A percentile compares a stretch with the other conserved stretches of the same genome.
Conservation (phyloP, 2,113 vertebrate genomes). For the Gymnorhina tibicen region DNA sequence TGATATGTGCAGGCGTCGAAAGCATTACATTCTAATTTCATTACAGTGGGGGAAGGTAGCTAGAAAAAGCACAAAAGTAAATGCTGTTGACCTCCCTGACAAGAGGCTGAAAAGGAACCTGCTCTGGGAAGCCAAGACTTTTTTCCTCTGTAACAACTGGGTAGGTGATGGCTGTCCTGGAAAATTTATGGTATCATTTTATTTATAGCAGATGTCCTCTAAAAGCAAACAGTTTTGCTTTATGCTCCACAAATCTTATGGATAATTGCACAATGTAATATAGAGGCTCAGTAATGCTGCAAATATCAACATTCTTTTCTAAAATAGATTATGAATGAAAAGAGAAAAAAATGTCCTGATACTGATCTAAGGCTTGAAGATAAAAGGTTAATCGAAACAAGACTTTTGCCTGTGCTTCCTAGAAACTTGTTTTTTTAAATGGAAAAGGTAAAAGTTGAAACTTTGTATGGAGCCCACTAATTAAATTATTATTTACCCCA, state of each 20-base stretch:
- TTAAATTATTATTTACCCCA: slow-evolving; percentile 60
- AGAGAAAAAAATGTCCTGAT: slow-evolving; percentile 41
- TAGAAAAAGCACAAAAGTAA: slow-evolving; percentile 47
- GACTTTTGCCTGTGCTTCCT: slow-evolving; percentile 55
- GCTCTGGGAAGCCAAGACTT: slow-evolving; percentile 26
- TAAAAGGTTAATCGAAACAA: slow-evolving; percentile 74
- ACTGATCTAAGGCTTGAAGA: slow-evolving; percentile 67
- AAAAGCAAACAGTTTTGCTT: slow-evolving; percentile 68
- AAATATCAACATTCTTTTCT: slow-evolving; percentile 61
- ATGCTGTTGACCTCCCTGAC: slow-evolving; percentile 45
- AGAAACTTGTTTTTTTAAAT: slow-evolving; percentile 60
- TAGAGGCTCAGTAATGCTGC: slow-evolving; percentile 28
- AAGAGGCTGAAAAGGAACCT: slow-evolving; percentile 49
- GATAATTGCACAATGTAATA: slow-evolving; percentile 61
- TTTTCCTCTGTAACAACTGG: slow-evolving; percentile 19
- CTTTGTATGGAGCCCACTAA: slow-evolving; percentile 37
- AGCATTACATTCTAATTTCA: slow-evolving; percentile 70
- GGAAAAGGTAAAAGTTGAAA: slow-evolving; percentile 72
- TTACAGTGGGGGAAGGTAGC: slow-evolving; percentile 32
- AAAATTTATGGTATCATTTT: slow-evolving; percentile 70
- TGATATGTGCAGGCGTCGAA: slow-evolving; percentile 60
- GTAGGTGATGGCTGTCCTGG: slow-evolving; percentile 19
- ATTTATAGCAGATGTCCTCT: slow-evolving; percentile 74
- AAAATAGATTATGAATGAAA: slow-evolving; percentile 51
- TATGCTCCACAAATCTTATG: slow-evolving; percentile 59